Evolutionary conservation across 1,140 invertebrate species (phyloP), one percentile per base, ranked within the genome.

Genomic region (Charaxes varanes): DNA sequence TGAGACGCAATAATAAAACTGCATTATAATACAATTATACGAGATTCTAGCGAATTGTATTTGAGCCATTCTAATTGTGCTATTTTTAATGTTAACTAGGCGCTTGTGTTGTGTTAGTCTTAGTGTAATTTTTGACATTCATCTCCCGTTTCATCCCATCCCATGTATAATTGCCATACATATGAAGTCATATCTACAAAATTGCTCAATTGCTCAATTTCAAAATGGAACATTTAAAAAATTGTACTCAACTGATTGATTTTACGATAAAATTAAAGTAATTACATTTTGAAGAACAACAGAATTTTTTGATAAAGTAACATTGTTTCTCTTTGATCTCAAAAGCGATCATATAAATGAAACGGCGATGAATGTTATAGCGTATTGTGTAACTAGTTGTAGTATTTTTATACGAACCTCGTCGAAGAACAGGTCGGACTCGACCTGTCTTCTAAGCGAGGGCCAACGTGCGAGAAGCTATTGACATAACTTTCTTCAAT

Each of bases 41-140:
- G 66, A 70, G 67, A 76, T 70, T 58, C 60, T 74, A 74, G 65
- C 44, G 41, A 73, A 68, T 59, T 62, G 62, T 73, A 71, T 66
- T 49, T 58, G 50, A 69, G 66, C 65, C 70, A 67, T 70, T 74
- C 48, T 52, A 54, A 60, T 74, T 53, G 70, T 81, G 68, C 61
- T 81, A 81, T 81, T 77, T 78, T 72, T 74, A 77, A 72, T 51
- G 58, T 78, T 68, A 73, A 69, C 52, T 78, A 72, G 63, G 57
- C 63, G 69, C 69, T 78, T 81, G 69, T 74, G 62, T 76, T 74
- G 76, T 80, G 76, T 80, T 76, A 76, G 72, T 66, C 35, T 71
- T 79, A 79, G 65, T 28, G 42, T 67, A 62, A 63, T 45, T 48
- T n/a, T 37, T 44, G 48, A 48, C 53, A 58, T 67, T 58, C 60